Evolutionary conservation across 2,888 invertebrate genomes (phyloP).

Genomic region (Mythimna pallens): DNA sequence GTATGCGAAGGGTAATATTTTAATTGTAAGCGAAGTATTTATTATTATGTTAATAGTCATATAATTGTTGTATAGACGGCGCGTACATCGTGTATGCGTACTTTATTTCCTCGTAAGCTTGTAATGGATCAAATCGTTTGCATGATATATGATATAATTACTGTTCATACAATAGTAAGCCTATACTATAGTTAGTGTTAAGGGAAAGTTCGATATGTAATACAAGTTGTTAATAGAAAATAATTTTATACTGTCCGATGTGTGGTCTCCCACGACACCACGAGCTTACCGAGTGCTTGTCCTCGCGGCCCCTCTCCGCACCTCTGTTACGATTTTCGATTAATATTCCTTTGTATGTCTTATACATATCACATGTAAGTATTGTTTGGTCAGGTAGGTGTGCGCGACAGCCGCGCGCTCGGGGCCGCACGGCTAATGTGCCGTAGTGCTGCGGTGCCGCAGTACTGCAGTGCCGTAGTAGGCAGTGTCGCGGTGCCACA

Average conservation of each 20-base stretch:
- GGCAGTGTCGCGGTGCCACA: no score
- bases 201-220: conserved; percentile 67
- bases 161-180: conserved; percentile 67
- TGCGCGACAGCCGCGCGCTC: no score
- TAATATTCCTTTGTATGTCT: conserved; percentile 63
- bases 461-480: no score
- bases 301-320: conserved; percentile 43
- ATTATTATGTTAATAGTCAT: conserved; percentile 67
- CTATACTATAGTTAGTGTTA: conserved; percentile 61
- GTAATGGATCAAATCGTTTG: conserved; percentile 77
- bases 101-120: conserved; percentile 76
- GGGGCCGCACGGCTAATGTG: no score
- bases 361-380: conserved; percentile 66
- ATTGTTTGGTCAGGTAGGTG: conserved; percentile 35
- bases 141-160: conserved; percentile 67
- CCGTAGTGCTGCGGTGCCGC: no score
- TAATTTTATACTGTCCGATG: conserved; percentile 80
- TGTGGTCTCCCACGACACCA: conserved; percentile 73
- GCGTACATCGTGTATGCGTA: conserved; percentile 57
- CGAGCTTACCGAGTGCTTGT: conserved; percentile 72
- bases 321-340: conserved; percentile 48
- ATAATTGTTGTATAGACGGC: conserved; percentile 68
- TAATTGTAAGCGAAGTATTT: conserved; percentile 73
- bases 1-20: conserved; percentile 76
- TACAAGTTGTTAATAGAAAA: conserved; percentile 79